Evolutionary conservation across 2,113 vertebrate species (phyloP), one percentile per base, ranked within the genome.

Genomic region (Corydoras maculifer): DNA sequence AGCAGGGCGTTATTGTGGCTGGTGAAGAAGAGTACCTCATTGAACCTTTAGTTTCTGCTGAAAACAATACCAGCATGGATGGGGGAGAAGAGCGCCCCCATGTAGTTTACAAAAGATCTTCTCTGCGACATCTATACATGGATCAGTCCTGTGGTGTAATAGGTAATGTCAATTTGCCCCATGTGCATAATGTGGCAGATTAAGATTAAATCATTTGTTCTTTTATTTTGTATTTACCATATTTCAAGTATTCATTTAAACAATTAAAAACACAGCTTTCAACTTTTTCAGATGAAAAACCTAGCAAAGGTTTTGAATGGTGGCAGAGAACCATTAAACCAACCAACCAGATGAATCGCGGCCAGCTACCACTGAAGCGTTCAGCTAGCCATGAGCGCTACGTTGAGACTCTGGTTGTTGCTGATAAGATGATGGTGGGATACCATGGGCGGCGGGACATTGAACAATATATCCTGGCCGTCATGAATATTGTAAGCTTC

Each of bases 401-500:
- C 3, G 96, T 99, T 81, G 97, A 99, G 87, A 98, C 97, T 0
- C 86, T 99, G 81, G 97, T 99, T 80, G 97, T 99, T 59, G 97
- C 94, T 0, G 97, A 99, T 87, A 99, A 94, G 84, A 97, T 98
- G 95, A 98, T 98, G 97, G 94, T 99, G 81, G 95, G 93, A 7
- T 99, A 98, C 87, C 97, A 99, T 0, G 97, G 97, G 4, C 91
- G 97, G 50, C 85, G 94, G 9, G 97, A 99, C 76, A 96, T 99
- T n/a, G 97, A 99, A 79, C 94, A 98, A 84, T 98, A 98, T 73
- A 93, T 98, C 84, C 87, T 99, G 83, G 94, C 97, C 60, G 93
- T 99, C 86, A 99, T 99, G 97, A 99, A 98, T 92, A 97, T 99
- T 98, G 97, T 99, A 99, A 98, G 97, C 97, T 88, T 90, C 83